Base-by-base conservation (phyloP, 23 tunicate species). In the Trididemnum nubilum region DNA sequence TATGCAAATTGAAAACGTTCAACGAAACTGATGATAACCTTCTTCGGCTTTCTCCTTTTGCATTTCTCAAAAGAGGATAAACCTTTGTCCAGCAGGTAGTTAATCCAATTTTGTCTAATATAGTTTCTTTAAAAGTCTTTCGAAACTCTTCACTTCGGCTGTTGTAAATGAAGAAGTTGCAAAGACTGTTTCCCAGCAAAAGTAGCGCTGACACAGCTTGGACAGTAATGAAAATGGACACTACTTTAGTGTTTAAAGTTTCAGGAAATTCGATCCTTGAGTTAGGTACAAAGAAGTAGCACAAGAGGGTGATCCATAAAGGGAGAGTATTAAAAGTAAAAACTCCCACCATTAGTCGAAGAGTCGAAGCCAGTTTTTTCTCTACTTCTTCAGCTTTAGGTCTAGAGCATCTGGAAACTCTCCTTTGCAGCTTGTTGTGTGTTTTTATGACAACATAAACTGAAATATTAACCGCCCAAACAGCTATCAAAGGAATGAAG, bases 161-260 rank as follows among this genome's bases (percentile, higher is more conserved):
- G 60, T 81, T 85, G 85, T 90, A 90, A 7, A 90, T 90, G 71
- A 90, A 59, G 36, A 72, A 90, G 69, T 90, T 90, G 85, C 96
- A 90, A 30, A 90, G 71, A 35, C 96, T 90, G 81, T 90, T 90
- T 0, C 79, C 57, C 38, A 70, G 35, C 0, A 90, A 61, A 34
- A 90, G 81, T 0, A 85, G 36, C 25, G 36, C 73, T 24, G 82
- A 40, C 9, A 90, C 85, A 5, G 70, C 52, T 38, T 85, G 83
- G 2, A 73, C 38, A 2, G 88, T 36, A 27, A 49, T 29, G 36
- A 67, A 83, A 12, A 44, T 22, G 1, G 51, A 50, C 4, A 85
- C 79, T 4, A 85, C 82, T 22, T 35, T 58, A 0, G 74, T 31
- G 66, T 78, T 71, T 2, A 89, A 67, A 61, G 33, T 32, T 54